Conservation (phyloP, 2,888 invertebrate species). For the Adelognathus sp. region DNA sequence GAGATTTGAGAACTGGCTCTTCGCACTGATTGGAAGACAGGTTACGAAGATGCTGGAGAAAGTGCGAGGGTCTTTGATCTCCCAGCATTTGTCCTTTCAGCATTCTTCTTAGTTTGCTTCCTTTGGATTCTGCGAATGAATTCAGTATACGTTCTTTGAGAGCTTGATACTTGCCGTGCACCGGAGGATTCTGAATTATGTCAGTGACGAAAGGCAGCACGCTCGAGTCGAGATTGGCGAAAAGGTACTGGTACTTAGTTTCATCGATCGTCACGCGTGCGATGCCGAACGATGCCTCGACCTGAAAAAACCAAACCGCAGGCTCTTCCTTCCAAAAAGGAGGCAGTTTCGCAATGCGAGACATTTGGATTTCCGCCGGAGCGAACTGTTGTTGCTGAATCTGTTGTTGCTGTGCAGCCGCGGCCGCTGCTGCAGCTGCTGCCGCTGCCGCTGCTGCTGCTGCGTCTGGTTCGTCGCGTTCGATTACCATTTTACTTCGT, state of each 20-base stretch:
- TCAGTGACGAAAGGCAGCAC: constrained; percentile 17
- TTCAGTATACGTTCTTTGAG: constrained; percentile 30
- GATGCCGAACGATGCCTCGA: constrained; percentile 14
- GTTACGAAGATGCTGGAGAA: constrained; percentile 33
- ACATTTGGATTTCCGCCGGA: background rate
- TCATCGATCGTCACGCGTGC: background rate
- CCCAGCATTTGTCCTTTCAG: constrained; percentile 30
- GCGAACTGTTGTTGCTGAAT: background rate
- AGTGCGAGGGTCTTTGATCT: constrained; percentile 40
- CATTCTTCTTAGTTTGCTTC: constrained; percentile 24
- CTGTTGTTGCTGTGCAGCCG: no score
- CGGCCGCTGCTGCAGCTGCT: background rate
- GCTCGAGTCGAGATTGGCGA: background rate
- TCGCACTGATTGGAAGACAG: constrained; percentile 10
- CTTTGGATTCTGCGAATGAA: constrained; percentile 20
- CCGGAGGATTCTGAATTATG: constrained; percentile 26
- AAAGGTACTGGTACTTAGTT: background rate
- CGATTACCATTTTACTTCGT: no score
- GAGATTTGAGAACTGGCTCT: constrained; percentile 12
- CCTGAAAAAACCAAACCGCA: constrained; percentile 1
- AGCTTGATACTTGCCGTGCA: background rate
- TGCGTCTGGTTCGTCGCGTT: no score
- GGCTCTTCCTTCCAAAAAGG: constrained; percentile 7
- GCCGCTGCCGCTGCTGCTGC: no score
- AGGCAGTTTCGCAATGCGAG: constrained; percentile 6